These are phyloP conservation scores for Nerophis ophidion DNA, from an alignment of 2,113 vertebrate species.

Conservation along the genomic window DNA sequence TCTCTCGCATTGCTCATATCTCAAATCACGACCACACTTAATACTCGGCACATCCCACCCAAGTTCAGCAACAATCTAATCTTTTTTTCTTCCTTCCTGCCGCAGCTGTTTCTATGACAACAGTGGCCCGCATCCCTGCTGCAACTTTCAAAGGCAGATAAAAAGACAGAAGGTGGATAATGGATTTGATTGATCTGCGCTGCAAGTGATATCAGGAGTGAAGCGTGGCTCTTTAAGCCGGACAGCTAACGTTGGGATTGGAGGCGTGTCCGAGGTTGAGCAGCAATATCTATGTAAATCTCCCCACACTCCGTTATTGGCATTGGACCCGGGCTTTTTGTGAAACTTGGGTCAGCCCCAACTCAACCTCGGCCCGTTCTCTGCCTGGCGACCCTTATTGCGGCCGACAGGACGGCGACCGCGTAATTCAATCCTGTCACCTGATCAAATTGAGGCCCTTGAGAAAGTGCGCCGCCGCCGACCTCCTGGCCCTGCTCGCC, in stretches of 20 bases:
- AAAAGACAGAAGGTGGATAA: slow-evolving; percentile 67
- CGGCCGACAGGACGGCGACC: slow-evolving; percentile 63
- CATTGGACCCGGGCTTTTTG: slow-evolving; percentile 38
- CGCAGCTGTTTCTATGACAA: slow-evolving; percentile 74
- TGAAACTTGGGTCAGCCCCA: slow-evolving; percentile 18
- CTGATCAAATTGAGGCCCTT: slow-evolving; percentile 50
- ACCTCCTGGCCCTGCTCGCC: slow-evolving; percentile 37
- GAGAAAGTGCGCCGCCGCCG: slow-evolving; percentile 38
- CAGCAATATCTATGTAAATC: slow-evolving; percentile 13
- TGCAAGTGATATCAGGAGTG: slow-evolving; percentile 30
- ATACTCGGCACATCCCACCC: slow-evolving; percentile 51
- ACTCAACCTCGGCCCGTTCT: slow-evolving; percentile 40
- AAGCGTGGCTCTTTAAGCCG: slow-evolving; percentile 8
- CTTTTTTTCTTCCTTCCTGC: slow-evolving; percentile 38
- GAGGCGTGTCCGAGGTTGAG: not conserved
- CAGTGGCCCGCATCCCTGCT: slow-evolving; percentile 37
- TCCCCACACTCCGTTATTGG: slow-evolving; percentile 17
- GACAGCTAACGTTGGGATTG: not conserved
- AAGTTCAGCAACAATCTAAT: slow-evolving; percentile 64
- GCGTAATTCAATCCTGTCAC: slow-evolving; percentile 64
- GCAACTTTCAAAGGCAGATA: slow-evolving; percentile 59
- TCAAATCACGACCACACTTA: slow-evolving; percentile 60
- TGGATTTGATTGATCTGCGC: slow-evolving; percentile 60
- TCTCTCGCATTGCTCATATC: slow-evolving; percentile 28
- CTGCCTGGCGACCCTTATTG: slow-evolving; percentile 53